These are phyloP conservation scores for Larimichthys polyactis DNA, from an alignment of 2,113 vertebrate species.

Conservation along the genomic window DNA sequence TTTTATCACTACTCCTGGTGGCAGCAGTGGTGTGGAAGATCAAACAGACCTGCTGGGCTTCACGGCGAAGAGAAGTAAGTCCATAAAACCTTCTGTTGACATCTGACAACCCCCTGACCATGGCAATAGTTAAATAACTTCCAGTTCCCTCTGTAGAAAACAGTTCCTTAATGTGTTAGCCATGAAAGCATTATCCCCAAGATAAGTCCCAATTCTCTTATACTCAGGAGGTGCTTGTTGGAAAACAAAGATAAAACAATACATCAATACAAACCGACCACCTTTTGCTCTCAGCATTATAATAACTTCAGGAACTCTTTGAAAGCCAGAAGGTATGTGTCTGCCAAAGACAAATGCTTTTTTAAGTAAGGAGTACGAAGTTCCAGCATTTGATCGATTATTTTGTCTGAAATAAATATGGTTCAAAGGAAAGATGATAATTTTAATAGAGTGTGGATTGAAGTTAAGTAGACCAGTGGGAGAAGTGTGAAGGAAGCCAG, in stretches of 20 bases:
- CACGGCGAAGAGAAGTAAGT: slow-evolving; percentile 96
- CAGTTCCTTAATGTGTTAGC: no score
- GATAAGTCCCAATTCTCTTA: no score
- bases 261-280: background rate
- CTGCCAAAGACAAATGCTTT: background rate
- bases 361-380: background rate
- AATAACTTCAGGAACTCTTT: background rate
- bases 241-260: background rate
- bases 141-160: no score
- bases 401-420: background rate
- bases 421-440: slow-evolving; percentile 1
- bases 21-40: slow-evolving; percentile 99
- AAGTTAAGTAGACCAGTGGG: slow-evolving; percentile 2
- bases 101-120: no score
- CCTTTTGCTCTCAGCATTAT: background rate
- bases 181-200: no score
- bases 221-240: no score
- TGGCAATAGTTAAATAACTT: no score
- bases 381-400: background rate
- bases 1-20: slow-evolving; percentile 96
- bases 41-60: slow-evolving; percentile 99
- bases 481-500: background rate
- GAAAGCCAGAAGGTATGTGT: background rate
- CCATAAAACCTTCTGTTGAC: background rate
- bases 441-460: slow-evolving; percentile 13